A percentile compares a stretch with the other conserved stretches of the same genome.
Conservation (phyloP, 2,113 vertebrate species). For the Anthoscopus minutus region DNA sequence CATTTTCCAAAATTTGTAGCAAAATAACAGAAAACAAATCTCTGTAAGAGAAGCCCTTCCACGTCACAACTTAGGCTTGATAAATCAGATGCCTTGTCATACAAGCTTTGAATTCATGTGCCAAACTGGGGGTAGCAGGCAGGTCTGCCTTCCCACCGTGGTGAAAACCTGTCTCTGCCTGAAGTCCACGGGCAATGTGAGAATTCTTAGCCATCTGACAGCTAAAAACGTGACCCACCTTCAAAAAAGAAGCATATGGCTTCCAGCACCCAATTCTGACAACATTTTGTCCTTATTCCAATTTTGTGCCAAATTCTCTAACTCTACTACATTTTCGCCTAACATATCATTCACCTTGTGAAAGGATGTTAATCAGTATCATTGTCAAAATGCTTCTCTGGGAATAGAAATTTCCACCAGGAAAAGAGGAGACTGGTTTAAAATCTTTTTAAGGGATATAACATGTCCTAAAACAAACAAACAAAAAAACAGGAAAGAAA, state of each 20-base stretch:
- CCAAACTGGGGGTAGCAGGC: not conserved
- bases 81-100: conserved; percentile 19
- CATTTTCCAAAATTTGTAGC: not conserved
- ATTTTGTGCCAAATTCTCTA: conserved; percentile 62
- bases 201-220: conserved; percentile 51
- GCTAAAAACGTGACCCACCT: conserved; percentile 59
- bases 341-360: conserved; percentile 58
- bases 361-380: conserved; percentile 44
- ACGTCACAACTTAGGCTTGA: conserved; percentile 12
- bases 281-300: conserved; percentile 63
- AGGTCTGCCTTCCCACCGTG: not conserved
- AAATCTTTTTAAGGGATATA: not conserved
- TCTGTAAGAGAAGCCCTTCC: conserved; percentile 1
- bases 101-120: not conserved
- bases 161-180: conserved; percentile 56
- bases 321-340: conserved; percentile 35
- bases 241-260: conserved; percentile 57
- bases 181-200: conserved; percentile 4
- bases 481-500: not conserved
- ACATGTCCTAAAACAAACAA: not conserved
- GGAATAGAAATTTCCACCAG: not conserved
- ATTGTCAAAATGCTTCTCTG: conserved; percentile 32
- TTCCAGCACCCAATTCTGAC: conserved; percentile 58
- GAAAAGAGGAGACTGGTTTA: not conserved
- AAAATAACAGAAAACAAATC: not conserved